A percentile compares a stretch with the other conserved stretches of the same genome.
phyloP scores from a whole-genome alignment of 2,113 vertebrate species.

The Arenaria interpres region DNA sequence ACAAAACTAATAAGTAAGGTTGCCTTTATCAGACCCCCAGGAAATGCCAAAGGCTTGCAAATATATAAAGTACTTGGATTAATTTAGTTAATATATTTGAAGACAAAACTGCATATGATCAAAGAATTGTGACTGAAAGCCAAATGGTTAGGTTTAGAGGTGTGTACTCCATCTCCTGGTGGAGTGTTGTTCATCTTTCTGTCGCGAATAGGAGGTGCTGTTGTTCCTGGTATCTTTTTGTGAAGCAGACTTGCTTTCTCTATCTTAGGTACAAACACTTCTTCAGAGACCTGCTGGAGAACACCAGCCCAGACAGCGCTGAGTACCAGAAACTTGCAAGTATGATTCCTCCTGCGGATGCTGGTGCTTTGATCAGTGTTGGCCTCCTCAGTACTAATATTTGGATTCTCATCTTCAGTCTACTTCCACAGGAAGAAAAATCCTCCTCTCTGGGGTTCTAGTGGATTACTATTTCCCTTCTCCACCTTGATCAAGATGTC shows the following conservation, averaged over 20 bases:
- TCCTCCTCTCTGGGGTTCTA: background rate
- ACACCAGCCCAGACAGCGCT: slow-evolving; percentile 79
- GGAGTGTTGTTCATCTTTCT: background rate
- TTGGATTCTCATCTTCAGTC: background rate
- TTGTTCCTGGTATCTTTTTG: background rate
- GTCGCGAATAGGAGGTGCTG: background rate
- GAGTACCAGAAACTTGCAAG: slow-evolving; percentile 85
- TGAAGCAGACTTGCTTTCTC: background rate
- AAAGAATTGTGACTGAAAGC: background rate
- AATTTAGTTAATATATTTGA: background rate
- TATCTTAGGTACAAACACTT: slow-evolving; percentile 85
- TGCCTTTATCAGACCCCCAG: background rate
- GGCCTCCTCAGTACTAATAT: background rate
- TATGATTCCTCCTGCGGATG: slow-evolving; percentile 61
- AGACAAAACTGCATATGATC: background rate
- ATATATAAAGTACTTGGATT: background rate
- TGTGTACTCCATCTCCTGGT: background rate
- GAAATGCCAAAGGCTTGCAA: background rate
- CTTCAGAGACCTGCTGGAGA: slow-evolving; percentile 83
- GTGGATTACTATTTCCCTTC: background rate
- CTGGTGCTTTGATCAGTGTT: background rate
- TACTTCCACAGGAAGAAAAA: background rate
- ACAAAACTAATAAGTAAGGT: background rate
- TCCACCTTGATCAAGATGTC: background rate
- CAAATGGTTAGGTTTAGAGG: background rate